Conservation (phyloP, 37 sponge, comb jelly and placozoan genomes). For the Amphimedon queenslandica region DNA sequence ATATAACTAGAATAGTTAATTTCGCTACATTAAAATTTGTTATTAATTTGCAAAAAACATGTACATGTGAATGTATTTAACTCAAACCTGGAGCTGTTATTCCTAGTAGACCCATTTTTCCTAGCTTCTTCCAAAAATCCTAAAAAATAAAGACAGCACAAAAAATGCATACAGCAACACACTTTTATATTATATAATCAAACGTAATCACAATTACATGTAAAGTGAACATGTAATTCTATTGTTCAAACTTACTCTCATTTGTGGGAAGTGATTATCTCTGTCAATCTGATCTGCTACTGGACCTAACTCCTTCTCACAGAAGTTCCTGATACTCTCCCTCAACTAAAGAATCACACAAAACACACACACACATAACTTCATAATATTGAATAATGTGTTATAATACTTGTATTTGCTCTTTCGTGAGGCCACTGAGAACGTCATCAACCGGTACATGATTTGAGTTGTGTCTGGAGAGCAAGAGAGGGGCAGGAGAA, state of each 20-base stretch:
- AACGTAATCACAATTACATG: too few relatives aligned
- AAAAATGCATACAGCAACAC: neutral
- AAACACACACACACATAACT: neutral
- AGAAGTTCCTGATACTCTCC: constrained; percentile 61
- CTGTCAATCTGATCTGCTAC: constrained; percentile 79
- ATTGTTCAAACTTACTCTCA: constrained; percentile 45
- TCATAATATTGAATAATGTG: neutral
- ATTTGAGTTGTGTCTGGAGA: too few relatives aligned
- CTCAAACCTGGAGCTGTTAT: constrained; percentile 76
- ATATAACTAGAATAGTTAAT: too few relatives aligned
- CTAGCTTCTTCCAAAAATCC: constrained; percentile 89
- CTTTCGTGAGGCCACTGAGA: constrained; percentile 55
- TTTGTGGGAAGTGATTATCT: constrained; percentile 61
- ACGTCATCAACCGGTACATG: constrained; percentile 68
- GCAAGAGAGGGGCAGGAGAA: too few relatives aligned
- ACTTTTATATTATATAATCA: too few relatives aligned
- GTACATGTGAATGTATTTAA: too few relatives aligned
- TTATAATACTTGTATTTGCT: constrained; percentile 41
- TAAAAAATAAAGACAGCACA: neutral
- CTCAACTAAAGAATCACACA: constrained; percentile 38
- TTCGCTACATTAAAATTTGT: too few relatives aligned
- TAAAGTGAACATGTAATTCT: too few relatives aligned
- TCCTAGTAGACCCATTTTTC: constrained; percentile 85
- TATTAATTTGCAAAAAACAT: too few relatives aligned
- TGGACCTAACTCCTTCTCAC: constrained; percentile 80